Percentiles rank a stretch among this genome's conserved stretches.
phyloP scores from a whole-genome alignment of 2,113 vertebrate genomes.

The Lophura nycthemera region DNA sequence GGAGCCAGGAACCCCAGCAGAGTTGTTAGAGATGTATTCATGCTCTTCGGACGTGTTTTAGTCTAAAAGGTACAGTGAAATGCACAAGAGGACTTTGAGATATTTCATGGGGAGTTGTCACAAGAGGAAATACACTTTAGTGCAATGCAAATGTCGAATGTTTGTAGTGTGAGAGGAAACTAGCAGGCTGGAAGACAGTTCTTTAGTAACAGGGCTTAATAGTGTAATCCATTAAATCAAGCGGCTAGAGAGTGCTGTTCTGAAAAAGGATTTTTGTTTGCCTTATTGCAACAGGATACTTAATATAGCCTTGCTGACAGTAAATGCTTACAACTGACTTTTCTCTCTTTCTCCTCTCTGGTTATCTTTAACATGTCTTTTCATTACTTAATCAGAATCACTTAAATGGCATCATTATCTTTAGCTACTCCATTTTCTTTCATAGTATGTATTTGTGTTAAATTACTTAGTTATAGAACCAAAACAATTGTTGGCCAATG shows the following conservation, averaged over 20 bases:
- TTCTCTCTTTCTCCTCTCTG: background rate
- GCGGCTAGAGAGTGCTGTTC: background rate
- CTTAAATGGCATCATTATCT: background rate
- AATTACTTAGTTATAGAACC: constrained; percentile 24
- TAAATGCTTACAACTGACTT: background rate
- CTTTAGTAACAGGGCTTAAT: constrained; percentile 12
- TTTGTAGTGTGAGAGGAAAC: constrained; percentile 19
- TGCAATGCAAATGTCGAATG: background rate
- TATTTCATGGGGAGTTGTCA: constrained; percentile 34
- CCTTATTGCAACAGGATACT: background rate
- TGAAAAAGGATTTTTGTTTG: background rate
- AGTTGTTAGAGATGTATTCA: constrained; percentile 24
- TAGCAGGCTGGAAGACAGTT: constrained; percentile 10
- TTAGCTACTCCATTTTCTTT: background rate
- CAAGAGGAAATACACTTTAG: background rate
- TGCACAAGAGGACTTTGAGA: background rate
- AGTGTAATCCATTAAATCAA: constrained; percentile 39
- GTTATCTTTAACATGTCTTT: background rate
- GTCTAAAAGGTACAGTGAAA: constrained; percentile 36
- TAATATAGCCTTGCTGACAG: background rate
- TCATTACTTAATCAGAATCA: too few relatives aligned
- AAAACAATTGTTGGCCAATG: background rate
- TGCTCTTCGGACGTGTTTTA: constrained; percentile 7
- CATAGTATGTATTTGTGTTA: background rate
- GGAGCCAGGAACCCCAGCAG: constrained; percentile 41